Base-by-base conservation (phyloP, 2,888 invertebrate species). In the Meteorus colon region DNA sequence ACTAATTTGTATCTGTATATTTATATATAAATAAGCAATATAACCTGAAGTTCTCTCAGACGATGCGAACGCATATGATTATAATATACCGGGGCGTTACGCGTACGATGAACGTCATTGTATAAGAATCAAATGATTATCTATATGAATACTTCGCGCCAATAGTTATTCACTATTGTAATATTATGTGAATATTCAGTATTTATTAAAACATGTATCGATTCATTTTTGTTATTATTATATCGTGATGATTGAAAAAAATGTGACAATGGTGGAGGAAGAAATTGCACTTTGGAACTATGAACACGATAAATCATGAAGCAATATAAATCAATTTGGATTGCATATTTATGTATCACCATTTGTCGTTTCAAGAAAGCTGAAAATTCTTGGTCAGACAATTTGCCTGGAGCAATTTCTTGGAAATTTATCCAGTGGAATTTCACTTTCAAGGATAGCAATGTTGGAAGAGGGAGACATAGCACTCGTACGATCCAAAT, bases 391-490 rank as follows among this genome's bases (percentile, higher is more conserved):
- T 41, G 1, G 37, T 19, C 41, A 41, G 74, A 24, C 27, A 55
- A 62, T 62, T 41, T 41, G 51, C 70, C 63, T 16, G 10, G n/a
- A 63, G 69, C 76, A 68, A 65, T 79, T 55, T 78, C 79, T 77
- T 45, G 62, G 79, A 79, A 78, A 79, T 73, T 77, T 68, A 77
- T 73, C 72, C 72, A 70, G 74, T 76, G 77, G 79, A 78, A 80
- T 80, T 80, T 80, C 78, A 80, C 80, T 80, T 80, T 80, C 78
- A 80, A 77, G 79, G 80, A 74, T 77, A 37, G 34, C 69, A 59
- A 48, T 63, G 55, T 51, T 10, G 76, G 70, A 66, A 65, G 73
- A 69, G 41, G 12, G 12, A 41, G 41, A 41, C 41, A 41, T 41
- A 12, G 66, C 62, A 51, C 72, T 73, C 74, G 73, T 60, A 63